Percentiles rank a stretch among this genome's conserved stretches.
Conservation (phyloP, 2,888 invertebrate species). For the Campoplex capitator region DNA sequence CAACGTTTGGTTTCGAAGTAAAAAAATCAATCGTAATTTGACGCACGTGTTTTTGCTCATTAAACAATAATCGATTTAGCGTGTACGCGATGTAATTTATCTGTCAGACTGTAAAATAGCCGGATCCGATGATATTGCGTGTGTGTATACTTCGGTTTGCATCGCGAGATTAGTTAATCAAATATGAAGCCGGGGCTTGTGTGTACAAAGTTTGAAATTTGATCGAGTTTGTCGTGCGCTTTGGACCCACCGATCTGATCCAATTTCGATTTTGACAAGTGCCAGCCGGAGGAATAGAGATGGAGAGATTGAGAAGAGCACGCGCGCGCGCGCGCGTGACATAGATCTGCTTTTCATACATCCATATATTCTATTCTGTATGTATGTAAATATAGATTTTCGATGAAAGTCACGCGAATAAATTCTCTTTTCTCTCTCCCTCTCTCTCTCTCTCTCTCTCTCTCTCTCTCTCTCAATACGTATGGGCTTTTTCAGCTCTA, state of each 20-base stretch:
- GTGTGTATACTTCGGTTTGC: conserved; percentile 5
- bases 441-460: background rate
- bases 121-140: conserved; percentile 13
- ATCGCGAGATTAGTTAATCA: conserved; percentile 72
- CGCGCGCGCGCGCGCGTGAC: conserved; percentile 6
- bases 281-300: conserved; percentile 19
- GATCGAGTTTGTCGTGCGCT: conserved; percentile 76
- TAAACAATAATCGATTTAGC: background rate
- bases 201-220: conserved; percentile 75
- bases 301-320: background rate
- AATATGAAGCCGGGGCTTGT: conserved; percentile 78
- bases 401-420: background rate
- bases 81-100: conserved; percentile 24
- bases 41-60: background rate
- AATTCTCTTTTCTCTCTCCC: background rate
- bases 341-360: conserved; percentile 18
- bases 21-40: background rate
- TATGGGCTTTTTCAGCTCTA: background rate
- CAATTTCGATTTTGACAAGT: conserved; percentile 75
- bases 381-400: background rate
- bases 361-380: background rate
- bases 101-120: conserved; percentile 39
- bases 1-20: background rate
- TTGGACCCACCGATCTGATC: conserved; percentile 75
- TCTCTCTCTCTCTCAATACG: background rate